phyloP scores from a whole-genome alignment of 2,797 vertebrate species.

The Gallinago stenura region DNA sequence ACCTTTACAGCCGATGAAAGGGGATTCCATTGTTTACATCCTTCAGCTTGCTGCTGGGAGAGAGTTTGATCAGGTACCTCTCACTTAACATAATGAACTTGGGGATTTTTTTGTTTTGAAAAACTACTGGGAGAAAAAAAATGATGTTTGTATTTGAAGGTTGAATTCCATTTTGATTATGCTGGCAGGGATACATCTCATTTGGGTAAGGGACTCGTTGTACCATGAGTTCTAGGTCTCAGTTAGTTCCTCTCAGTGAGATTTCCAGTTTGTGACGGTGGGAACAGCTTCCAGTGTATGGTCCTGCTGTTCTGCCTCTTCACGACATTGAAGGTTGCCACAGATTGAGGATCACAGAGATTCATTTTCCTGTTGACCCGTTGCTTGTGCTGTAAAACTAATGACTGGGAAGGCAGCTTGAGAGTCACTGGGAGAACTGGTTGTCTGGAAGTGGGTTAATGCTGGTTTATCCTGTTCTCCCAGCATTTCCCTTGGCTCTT shows the following conservation, averaged over 20 bases:
- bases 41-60: conserved; percentile 82
- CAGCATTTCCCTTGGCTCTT: not conserved
- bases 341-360: too few species aligned
- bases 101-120: fast-evolving
- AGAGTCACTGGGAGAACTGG: not conserved
- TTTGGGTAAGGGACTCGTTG: fast-evolving
- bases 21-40: conserved; percentile 84
- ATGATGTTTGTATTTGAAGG: not conserved
- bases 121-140: not conserved
- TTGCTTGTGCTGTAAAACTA: not conserved
- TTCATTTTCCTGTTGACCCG: not conserved
- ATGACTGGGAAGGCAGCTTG: not conserved
- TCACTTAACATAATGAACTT: not conserved
- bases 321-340: fast-evolving
- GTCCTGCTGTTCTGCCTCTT: not conserved
- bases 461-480: not conserved
- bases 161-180: not conserved
- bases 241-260: fast-evolving
- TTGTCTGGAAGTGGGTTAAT: not conserved
- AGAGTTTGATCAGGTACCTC: conserved; percentile 81
- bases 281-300: not conserved
- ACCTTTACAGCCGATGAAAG: conserved; percentile 82
- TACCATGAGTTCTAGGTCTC: fast-evolving
- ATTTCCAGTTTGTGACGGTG: not conserved
- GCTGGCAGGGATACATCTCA: too few species aligned